Conservation (phyloP, 2,113 vertebrate species). For the Phyllopteryx taeniolatus region DNA sequence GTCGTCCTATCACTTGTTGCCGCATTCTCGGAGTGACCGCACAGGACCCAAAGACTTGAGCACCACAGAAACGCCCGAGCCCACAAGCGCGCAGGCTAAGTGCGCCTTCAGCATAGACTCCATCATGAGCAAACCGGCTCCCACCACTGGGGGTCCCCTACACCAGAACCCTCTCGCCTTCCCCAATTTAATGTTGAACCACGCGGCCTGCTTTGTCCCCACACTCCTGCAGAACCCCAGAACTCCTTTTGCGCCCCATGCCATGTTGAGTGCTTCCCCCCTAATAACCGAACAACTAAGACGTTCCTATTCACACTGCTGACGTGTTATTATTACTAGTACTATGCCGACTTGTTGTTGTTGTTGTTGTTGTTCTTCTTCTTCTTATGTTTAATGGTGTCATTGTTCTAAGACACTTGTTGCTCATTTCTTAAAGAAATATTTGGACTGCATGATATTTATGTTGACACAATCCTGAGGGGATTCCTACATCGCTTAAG, state of each 20-base stretch:
- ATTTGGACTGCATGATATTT: slow-evolving; percentile 65
- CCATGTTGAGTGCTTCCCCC: slow-evolving; percentile 42
- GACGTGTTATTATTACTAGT: slow-evolving; percentile 8
- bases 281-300: slow-evolving; percentile 49
- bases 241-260: slow-evolving; percentile 45
- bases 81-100: slow-evolving; percentile 43
- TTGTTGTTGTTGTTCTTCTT: not conserved
- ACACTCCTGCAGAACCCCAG: slow-evolving; percentile 57
- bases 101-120: slow-evolving; percentile 82
- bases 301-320: slow-evolving; percentile 60
- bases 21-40: slow-evolving; percentile 38
- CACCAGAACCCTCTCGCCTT: slow-evolving; percentile 39
- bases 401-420: slow-evolving; percentile 11
- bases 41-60: slow-evolving; percentile 42
- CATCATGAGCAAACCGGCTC: slow-evolving; percentile 72
- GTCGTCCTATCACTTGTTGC: slow-evolving; percentile 53
- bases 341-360: not conserved
- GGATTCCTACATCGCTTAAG: not conserved
- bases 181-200: slow-evolving; percentile 45
- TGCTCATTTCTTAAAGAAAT: slow-evolving; percentile 65
- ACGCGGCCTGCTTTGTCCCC: slow-evolving; percentile 59
- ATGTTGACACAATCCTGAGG: not conserved
- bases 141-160: not conserved
- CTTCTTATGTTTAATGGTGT: slow-evolving; percentile 2
- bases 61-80: slow-evolving; percentile 6